Percentiles rank a stretch among this genome's conserved stretches.
These are phyloP conservation scores for Hassar affinis DNA, from an alignment of 2,113 vertebrate species.

Conservation along the genomic window DNA sequence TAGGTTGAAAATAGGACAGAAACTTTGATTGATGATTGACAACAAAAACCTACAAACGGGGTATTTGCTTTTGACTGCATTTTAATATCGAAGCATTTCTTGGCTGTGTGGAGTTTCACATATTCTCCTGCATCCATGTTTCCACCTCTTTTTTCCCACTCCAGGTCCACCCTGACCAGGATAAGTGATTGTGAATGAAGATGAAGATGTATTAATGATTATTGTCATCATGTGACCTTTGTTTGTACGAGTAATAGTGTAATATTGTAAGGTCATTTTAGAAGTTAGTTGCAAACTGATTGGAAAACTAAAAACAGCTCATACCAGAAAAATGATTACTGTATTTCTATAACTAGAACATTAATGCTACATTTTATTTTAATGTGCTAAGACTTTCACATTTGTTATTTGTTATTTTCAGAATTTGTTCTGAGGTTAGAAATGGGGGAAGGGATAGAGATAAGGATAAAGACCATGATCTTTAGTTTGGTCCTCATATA, in stretches of 20 bases:
- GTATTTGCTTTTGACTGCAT: background rate
- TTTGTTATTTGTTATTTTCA: too few relatives aligned
- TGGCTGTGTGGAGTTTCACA: background rate
- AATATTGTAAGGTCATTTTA: background rate
- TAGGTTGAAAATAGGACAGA: background rate
- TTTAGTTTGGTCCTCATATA: constrained; percentile 64
- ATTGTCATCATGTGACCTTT: background rate
- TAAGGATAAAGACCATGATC: constrained; percentile 53
- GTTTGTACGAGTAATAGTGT: background rate
- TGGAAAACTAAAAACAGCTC: background rate
- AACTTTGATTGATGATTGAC: background rate
- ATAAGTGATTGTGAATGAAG: background rate
- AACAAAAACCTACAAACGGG: background rate
- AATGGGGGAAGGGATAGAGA: background rate
- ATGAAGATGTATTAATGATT: background rate
- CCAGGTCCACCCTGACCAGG: background rate
- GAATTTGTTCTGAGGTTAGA: constrained; percentile 6
- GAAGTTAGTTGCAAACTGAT: background rate
- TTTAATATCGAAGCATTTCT: background rate
- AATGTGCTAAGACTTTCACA: background rate
- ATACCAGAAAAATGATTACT: background rate
- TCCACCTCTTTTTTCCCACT: background rate
- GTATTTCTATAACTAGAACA: background rate
- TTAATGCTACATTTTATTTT: background rate
- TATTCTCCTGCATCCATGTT: background rate